Percentiles rank a stretch among this genome's conserved stretches.
These are phyloP conservation scores for Oreonectes daqikongensis DNA, from an alignment of 2,797 vertebrate genomes.

Conservation along the genomic window DNA sequence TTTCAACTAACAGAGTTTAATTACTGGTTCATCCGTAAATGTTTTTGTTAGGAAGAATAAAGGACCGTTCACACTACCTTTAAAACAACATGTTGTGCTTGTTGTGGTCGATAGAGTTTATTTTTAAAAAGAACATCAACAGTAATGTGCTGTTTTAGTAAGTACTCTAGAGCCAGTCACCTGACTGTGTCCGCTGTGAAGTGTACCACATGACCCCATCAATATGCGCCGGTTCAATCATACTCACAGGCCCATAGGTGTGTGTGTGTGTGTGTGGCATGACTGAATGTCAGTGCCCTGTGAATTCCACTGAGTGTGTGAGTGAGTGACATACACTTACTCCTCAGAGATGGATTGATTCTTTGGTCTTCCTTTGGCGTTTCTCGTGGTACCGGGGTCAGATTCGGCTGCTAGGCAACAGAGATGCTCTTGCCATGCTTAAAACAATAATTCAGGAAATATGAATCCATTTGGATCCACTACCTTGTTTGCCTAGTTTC, in stretches of 20 bases:
- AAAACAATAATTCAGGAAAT: neutral
- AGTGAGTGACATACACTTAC: constrained; percentile 9
- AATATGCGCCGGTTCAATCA: constrained; percentile 25
- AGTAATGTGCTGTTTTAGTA: constrained; percentile 41
- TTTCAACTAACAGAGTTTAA: too few relatives aligned
- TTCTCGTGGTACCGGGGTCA: constrained; percentile 20
- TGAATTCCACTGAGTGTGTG: neutral
- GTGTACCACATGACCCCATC: constrained; percentile 40
- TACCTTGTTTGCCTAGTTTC: too few relatives aligned
- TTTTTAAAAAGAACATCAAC: constrained; percentile 26
- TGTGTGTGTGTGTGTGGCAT: constrained; percentile 1
- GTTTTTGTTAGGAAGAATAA: neutral
- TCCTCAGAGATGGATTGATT: constrained; percentile 13
- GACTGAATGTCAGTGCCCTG: neutral
- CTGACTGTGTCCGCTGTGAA: constrained; percentile 21
- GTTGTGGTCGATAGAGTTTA: neutral
- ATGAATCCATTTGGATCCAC: too few relatives aligned
- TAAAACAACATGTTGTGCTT: neutral
- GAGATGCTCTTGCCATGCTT: constrained; percentile 11
- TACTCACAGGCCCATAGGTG: constrained; percentile 18
- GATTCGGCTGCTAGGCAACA: constrained; percentile 40
- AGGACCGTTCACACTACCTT: too few relatives aligned
- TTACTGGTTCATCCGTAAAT: neutral
- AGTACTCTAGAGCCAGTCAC: constrained; percentile 15
- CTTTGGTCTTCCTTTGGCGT: neutral